Base-by-base conservation (phyloP, 2,888 invertebrate genomes). In the Drosophila phalerata region DNA sequence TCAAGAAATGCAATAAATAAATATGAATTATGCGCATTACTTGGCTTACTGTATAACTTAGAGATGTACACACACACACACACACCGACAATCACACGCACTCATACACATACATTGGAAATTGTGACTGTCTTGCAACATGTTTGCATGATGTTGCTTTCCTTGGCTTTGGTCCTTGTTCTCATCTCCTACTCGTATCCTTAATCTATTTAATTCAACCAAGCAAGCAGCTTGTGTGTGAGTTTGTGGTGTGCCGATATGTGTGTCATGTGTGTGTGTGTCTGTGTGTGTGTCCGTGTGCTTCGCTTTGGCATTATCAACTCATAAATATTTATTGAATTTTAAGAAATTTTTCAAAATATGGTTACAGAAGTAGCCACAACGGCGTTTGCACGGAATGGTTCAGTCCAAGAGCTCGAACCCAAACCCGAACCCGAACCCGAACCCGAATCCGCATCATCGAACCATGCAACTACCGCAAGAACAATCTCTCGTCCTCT, bases 251-350 rank as follows among this genome's bases (percentile, higher is more conserved):
- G 43, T 66, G 45, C 34, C 52, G 55, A 58, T 57, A 47, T 67
- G 57, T 62, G 69, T 62, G 67, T 52, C 30, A 30, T 52, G 49
- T 56, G 52, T 67, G 37, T 60, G 49, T 57, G 47, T 58, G 34
- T 61, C 55, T 58, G 51, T 67, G 25, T 56, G 45, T 48, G 57
- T 43, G 52, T 47, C n/a, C 32, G 30, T 42, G 34, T 51, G 43
- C 53, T 45, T 60, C 72, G 52, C 80, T 79, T 85, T 71, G 67
- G 89, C 86, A 90, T 90, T 88, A 90, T 82, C 81, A 87, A 79
- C 90, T 90, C 91, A 90, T 90, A 90, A 90, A 90, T 90, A 90
- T 90, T 90, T 90, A 90, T 90, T 90, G 90, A 90, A 91, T 90
- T 90, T 90, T 90, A 91, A 90, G 88, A 89, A 89, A 83, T 89